Conservation (phyloP, 2,888 invertebrate species). For the Flabesymbios commensalis region DNA sequence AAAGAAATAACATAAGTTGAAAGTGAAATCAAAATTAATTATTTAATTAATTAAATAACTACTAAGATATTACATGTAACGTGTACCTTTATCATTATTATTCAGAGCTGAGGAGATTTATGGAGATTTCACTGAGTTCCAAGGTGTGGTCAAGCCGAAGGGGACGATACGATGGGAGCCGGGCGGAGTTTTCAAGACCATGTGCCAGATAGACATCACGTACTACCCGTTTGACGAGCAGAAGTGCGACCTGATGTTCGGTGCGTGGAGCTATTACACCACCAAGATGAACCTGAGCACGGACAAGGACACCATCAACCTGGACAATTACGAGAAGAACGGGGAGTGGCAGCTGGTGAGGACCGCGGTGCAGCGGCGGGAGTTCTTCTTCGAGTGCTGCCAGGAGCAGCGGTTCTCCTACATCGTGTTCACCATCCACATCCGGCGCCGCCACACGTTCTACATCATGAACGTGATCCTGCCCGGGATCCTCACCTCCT, state of each 20-base stretch:
- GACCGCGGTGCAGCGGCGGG: constrained; percentile 27
- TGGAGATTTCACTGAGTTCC: constrained; percentile 37
- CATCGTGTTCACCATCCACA: constrained; percentile 30
- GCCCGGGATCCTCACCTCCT: constrained; percentile 38
- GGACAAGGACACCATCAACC: constrained; percentile 11
- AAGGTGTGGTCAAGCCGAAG: constrained; percentile 29
- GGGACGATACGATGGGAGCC: constrained; percentile 38
- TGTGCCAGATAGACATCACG: constrained; percentile 39
- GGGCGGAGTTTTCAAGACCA: constrained; percentile 40
- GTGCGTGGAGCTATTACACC: constrained; percentile 39
- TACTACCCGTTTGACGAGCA: constrained; percentile 40
- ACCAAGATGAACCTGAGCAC: constrained; percentile 40
- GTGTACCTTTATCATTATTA: background rate
- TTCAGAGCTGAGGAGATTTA: constrained; percentile 37
- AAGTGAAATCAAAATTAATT: too few species aligned
- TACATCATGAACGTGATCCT: constrained; percentile 41
- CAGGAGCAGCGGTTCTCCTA: constrained; percentile 32
- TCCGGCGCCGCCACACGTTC: constrained; percentile 37
- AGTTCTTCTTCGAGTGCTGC: constrained; percentile 37
- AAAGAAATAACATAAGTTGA: too few species aligned
- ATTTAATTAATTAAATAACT: too few species aligned
- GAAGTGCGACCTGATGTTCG: constrained; percentile 34
- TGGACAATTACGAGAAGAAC: constrained; percentile 36
- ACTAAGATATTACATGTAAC: too few species aligned
- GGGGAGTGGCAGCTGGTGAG: constrained; percentile 35